Evolutionary conservation across 37 sponge, comb jelly and placozoan genomes (phyloP), one percentile per base, ranked within the genome.

Genomic region (Halisarca cf. caerulea): DNA sequence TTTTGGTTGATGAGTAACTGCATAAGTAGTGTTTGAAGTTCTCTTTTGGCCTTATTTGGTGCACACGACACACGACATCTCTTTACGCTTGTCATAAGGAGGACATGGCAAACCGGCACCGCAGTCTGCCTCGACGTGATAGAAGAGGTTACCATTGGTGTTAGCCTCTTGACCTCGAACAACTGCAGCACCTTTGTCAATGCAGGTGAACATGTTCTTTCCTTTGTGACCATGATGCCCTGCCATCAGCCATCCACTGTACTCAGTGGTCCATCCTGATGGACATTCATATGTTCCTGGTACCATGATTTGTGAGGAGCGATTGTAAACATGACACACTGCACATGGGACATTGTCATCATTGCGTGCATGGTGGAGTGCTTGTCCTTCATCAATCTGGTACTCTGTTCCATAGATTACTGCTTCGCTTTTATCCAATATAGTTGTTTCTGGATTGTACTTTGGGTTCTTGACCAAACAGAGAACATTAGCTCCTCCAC

Each of bases 1-100:
- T n/a, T n/a, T n/a, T n/a, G n/a, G n/a, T n/a, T n/a, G n/a, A n/a
- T n/a, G n/a, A n/a, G n/a, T n/a, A n/a, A n/a, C n/a, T n/a, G n/a
- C n/a, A n/a, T n/a, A n/a, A n/a, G n/a, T n/a, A n/a, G n/a, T n/a
- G n/a, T n/a, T n/a, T n/a, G n/a, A n/a, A n/a, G n/a, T 20, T 44
- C 32, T 2, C 23, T 17, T 32, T 35, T n/a, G n/a, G n/a, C n/a
- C n/a, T 62, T 36, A 83, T 72, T 72, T 84, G 45, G 85, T 84
- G 72, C 89, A 89, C 73, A 89, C 85, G 3, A 59, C 89, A 85
- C 89, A 89, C 57, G 80, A 84, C 21, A 80, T 80, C 36, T 84
- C 89, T 66, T 89, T 80, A n/a, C 37, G 60, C 1, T 21, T 20
- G 28, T 84, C 82, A 59, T 89, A 89, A 36, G 81, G 85, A 28